These are phyloP conservation scores for Lamprotornis superbus DNA, from an alignment of 2,113 vertebrate genomes.

Conservation along the genomic window DNA sequence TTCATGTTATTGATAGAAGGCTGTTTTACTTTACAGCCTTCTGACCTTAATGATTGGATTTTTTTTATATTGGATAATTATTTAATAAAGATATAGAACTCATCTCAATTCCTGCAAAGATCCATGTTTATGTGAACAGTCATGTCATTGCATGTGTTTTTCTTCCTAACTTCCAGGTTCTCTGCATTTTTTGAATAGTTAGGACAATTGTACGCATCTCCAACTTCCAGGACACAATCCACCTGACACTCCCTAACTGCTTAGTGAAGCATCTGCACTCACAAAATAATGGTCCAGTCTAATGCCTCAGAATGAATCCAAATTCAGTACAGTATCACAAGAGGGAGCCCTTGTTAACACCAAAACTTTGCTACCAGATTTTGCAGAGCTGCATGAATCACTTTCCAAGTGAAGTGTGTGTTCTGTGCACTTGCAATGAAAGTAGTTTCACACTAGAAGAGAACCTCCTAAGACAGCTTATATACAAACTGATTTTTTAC, in stretches of 20 bases:
- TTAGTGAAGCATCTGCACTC: background rate
- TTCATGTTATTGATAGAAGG: background rate
- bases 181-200: background rate
- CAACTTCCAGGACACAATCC: background rate
- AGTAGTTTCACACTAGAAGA: background rate
- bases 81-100: background rate
- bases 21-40: background rate
- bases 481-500: background rate
- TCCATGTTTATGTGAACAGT: background rate
- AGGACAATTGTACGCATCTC: background rate
- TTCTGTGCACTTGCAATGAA: background rate
- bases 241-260: background rate
- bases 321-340: background rate
- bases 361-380: background rate
- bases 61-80: background rate
- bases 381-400: background rate
- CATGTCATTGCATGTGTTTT: background rate
- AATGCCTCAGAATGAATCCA: background rate
- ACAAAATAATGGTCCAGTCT: background rate
- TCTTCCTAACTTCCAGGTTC: background rate
- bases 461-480: background rate
- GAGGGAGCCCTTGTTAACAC: slow-evolving; percentile 43
- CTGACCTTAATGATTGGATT: background rate
- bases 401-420: background rate
- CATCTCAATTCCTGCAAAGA: background rate